Evolutionary conservation across 2,888 invertebrate species (phyloP).

Genomic region (Blastobasis adustella): DNA sequence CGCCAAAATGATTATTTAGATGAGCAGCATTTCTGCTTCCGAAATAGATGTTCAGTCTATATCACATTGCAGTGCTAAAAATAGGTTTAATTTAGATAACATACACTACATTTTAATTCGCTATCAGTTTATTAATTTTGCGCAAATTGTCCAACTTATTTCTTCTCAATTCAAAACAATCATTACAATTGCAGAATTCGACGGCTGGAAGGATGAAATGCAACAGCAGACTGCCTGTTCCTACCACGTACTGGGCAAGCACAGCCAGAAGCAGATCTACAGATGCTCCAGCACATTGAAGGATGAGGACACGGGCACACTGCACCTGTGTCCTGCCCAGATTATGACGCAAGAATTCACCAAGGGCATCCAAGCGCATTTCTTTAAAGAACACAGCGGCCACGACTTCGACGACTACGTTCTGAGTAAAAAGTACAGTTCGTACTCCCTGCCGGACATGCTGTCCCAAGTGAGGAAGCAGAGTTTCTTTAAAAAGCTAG

Average conservation of each 20-base stretch:
- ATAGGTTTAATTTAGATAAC: too few species aligned
- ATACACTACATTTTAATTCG: too few species aligned
- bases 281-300: slow-evolving; percentile 28
- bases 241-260: slow-evolving; percentile 25
- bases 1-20: too few species aligned
- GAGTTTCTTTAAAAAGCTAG: slow-evolving; percentile 5
- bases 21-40: too few species aligned
- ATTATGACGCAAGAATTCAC: slow-evolving; percentile 30
- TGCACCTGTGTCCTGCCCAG: slow-evolving; percentile 37
- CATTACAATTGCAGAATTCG: slow-evolving; percentile 42
- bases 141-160: too few species aligned
- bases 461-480: slow-evolving; percentile 19
- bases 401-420: slow-evolving; percentile 25
- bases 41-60: too few species aligned
- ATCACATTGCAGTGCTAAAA: too few species aligned
- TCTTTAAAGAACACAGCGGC: slow-evolving; percentile 36
- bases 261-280: slow-evolving; percentile 26
- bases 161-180: too few species aligned
- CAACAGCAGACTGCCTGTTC: slow-evolving; percentile 25
- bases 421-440: slow-evolving; percentile 23
- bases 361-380: slow-evolving; percentile 41
- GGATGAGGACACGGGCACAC: not conserved
- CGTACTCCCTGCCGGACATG: slow-evolving; percentile 27
- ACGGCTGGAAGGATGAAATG: slow-evolving; percentile 37
- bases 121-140: too few species aligned